Evolutionary conservation across 2,113 vertebrate genomes (phyloP).

Genomic region (Phycodurus eques): DNA sequence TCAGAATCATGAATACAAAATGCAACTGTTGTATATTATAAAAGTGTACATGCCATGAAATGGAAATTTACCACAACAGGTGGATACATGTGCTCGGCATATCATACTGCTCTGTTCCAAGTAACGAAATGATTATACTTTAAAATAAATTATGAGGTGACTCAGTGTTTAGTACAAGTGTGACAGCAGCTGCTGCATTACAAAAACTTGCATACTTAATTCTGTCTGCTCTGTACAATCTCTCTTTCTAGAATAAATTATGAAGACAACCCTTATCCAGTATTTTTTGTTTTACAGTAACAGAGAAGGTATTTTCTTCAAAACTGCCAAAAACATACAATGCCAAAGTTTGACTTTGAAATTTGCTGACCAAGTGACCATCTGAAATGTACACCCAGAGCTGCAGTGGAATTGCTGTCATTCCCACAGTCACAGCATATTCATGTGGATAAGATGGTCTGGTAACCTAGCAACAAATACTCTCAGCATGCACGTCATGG

Average conservation of each 20-base stretch:
- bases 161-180: not conserved
- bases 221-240: not conserved
- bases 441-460: slow-evolving; percentile 15
- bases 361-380: not conserved
- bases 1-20: not conserved
- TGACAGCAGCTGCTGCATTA: too few relatives aligned
- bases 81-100: too few relatives aligned
- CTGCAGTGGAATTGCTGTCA: not conserved
- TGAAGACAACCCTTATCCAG: not conserved
- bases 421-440: slow-evolving; percentile 15
- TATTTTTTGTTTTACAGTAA: not conserved
- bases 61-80: too few relatives aligned
- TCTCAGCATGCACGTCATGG: slow-evolving; percentile 28
- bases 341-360: not conserved
- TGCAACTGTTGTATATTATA: not conserved
- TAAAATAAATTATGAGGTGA: not conserved
- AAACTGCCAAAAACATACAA: not conserved
- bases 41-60: not conserved
- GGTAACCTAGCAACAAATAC: slow-evolving; percentile 46
- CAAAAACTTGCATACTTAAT: too few relatives aligned
- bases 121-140: not conserved
- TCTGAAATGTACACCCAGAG: not conserved
- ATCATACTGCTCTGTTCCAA: not conserved
- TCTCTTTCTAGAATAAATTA: not conserved
- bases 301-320: not conserved